Base-by-base conservation (phyloP, 2,113 vertebrate genomes). In the Odocoileus hemionus region DNA sequence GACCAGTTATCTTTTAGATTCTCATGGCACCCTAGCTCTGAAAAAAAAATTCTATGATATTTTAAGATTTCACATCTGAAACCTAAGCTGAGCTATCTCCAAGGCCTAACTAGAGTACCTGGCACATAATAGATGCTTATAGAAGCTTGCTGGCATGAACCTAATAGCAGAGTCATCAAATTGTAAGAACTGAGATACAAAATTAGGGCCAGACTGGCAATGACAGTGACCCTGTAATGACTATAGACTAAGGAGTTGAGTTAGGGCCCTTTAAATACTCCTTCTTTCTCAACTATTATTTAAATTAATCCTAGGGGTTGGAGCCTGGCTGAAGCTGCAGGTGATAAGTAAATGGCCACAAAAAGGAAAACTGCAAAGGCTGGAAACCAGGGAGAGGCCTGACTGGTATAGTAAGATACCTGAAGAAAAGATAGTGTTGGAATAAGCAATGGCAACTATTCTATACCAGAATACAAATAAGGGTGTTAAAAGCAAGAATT, bases 41-140 rank as follows among this genome's bases (percentile, higher is more conserved):
- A 87, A 80, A 33, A 96, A 96, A 78, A 92, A 92, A 90, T 89
- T 33, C 21, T 70, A 21, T 95, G 47, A 30, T 88, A 96, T 95
- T 95, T 93, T 94, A 84, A 89, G 45, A 82, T 93, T 89, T 39
- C 7, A n/a, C n/a, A 6, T 89, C 76, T 89, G 67, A 88, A 96
- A 86, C 55, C 25, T 80, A 96, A 57, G 12, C 28, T 92, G 61
- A 86, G 21, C 39, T 64, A 36, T 93, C 76, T 93, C 25, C 30
- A 95, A 70, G 33, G 86, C 39, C 82, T 93, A 91, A 96, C 64
- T 87, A 78, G 78, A 80, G 33, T 96, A 50, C 58, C 74, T 76
- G 39, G 23, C 7, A 80, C 47, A 80, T 55, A 83, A 91, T 26
- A 91, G 60, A 60, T 95, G 64, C 78, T 93, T 84, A 76, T 89